Base-by-base conservation (phyloP, 2,797 vertebrate genomes). In the Sebastolobus altivelis region DNA sequence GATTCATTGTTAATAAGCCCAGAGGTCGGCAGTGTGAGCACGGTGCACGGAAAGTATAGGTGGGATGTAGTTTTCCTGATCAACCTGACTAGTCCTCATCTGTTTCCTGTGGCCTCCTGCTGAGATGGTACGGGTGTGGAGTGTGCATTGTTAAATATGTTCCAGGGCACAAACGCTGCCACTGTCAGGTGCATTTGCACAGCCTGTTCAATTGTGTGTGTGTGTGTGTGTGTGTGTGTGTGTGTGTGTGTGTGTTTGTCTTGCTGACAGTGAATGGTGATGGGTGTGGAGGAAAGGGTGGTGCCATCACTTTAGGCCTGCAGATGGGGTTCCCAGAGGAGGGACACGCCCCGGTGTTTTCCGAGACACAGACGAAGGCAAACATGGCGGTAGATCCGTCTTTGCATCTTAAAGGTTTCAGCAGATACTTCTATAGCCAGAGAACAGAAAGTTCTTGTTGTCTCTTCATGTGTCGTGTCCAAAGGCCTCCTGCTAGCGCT, bases 311-410 rank as follows among this genome's bases (percentile, higher is more conserved):
- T 88, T 89, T 85, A 86, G 85, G 87, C 84, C 88, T 54, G 82
- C 92, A 92, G 92, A 94, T 92, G 89, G 35, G 81, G 85, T 81
- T 93, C 95, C 93, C 94, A 83, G n/a, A 89, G 93, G 95, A 95
- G 87, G 63, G 90, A 91, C 94, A 94, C 92, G 91, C 95, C 95
- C 94, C 93, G 86, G 90, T 86, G 74, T 90, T 94, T 88, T 85
- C 76, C 75, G 25, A 91, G 73, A 90, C 84, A 83, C 80, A 91
- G 84, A 81, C 69, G 82, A 86, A 81, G 65, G 77, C 87, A 87
- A 92, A 88, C 77, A 85, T 76, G 83, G 88, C 58, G 38, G 81
- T 85, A 88, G 80, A 89, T 85, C 77, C 72, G 69, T 82, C 85
- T 86, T 87, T 88, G 84, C 87, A 85, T 90, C 78, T 86, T 73